Conservation (phyloP, 2,113 vertebrate genomes). For the Seriola dumerili region DNA sequence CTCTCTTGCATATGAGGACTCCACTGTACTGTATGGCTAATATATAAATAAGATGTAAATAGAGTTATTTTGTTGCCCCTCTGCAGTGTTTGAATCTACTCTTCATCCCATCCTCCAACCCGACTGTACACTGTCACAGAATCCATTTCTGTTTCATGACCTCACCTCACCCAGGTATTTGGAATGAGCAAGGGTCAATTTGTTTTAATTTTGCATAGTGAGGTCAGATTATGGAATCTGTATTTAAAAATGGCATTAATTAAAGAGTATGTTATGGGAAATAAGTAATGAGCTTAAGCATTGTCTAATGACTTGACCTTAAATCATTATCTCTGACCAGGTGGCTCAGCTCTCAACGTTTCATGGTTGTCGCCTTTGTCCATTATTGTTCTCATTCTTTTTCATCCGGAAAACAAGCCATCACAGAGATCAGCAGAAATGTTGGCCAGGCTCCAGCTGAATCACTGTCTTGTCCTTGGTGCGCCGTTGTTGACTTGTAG, state of each 20-base stretch:
- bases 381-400: conserved; percentile 10
- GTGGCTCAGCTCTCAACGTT: conserved; percentile 12
- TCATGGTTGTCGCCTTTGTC: conserved; percentile 6
- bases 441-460: conserved; percentile 36
- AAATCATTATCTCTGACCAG: conserved; percentile 11
- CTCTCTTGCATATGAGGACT: conserved; percentile 50
- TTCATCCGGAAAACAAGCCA: conserved; percentile 75
- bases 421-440: conserved; percentile 53
- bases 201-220: conserved; percentile 15
- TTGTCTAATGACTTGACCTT: neutral
- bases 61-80: conserved; percentile 57
- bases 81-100: conserved; percentile 36
- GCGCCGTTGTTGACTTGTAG: conserved; percentile 51
- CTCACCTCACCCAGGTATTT: neutral
- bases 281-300: neutral
- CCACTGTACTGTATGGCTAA: conserved; percentile 58
- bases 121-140: conserved; percentile 9
- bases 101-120: conserved; percentile 13
- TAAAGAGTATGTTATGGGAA: conserved; percentile 13
- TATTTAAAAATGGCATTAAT: conserved; percentile 6
- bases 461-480: conserved; percentile 35
- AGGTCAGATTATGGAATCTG: conserved; percentile 11
- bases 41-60: conserved; percentile 77
- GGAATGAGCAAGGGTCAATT: neutral
- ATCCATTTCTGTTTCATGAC: too few relatives aligned